Evolutionary conservation across 2,888 invertebrate genomes (phyloP).

Genomic region (Heliconius hortense): DNA sequence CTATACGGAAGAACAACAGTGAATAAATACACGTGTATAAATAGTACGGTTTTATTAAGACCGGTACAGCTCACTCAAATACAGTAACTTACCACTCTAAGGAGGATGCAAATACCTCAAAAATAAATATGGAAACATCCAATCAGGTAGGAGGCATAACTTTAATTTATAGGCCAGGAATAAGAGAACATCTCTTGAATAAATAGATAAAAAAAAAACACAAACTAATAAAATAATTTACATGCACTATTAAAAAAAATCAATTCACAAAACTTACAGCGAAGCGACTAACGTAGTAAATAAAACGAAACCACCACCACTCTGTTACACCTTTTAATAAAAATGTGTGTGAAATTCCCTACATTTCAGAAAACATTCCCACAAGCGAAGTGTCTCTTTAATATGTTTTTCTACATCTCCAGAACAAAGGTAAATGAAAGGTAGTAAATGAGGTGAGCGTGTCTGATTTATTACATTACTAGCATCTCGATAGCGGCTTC

Average conservation of each 20-base stretch:
- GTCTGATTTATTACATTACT: conserved; percentile 34
- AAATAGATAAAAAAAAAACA: too few relatives aligned
- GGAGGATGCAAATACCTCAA: too few relatives aligned
- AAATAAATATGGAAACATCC: too few relatives aligned
- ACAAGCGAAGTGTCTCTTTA: conserved; percentile 24
- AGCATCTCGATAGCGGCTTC: too few relatives aligned
- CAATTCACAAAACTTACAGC: neutral
- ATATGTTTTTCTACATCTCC: conserved; percentile 29
- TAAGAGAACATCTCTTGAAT: neutral
- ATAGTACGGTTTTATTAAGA: too few relatives aligned
- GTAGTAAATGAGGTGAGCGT: conserved; percentile 34
- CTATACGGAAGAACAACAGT: too few relatives aligned
- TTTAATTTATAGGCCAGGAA: too few relatives aligned
- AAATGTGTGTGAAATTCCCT: conserved; percentile 8
- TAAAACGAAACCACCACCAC: neutral
- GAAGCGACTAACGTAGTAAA: neutral
- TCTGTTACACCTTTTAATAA: neutral
- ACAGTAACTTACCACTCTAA: too few relatives aligned
- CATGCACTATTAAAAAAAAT: neutral
- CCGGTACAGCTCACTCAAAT: too few relatives aligned
- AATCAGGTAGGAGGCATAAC: too few relatives aligned
- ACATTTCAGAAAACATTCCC: conserved; percentile 17
- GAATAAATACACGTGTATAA: too few relatives aligned
- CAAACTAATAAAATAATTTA: neutral
- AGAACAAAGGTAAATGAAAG: conserved; percentile 34